Evolutionary conservation across 2,888 invertebrate species (phyloP).

Genomic region (Mongoloraphidia duomilia): DNA sequence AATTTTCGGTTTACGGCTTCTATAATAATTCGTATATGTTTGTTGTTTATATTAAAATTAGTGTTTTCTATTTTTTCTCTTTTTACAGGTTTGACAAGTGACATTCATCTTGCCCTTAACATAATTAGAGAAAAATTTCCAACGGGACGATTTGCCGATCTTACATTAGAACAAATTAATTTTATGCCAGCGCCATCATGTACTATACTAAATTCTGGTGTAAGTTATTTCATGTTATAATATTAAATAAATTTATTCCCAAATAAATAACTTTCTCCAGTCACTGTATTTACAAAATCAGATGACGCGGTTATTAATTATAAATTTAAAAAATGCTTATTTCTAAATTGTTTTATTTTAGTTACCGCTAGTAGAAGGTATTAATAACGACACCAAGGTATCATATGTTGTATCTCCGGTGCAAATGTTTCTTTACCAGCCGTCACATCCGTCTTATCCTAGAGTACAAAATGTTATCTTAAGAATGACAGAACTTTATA

Average conservation of each 20-base stretch:
- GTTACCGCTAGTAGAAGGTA: constrained; percentile 78
- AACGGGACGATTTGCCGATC: constrained; percentile 58
- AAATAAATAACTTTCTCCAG: too few relatives aligned
- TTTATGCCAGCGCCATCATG: constrained; percentile 26
- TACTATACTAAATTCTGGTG: constrained; percentile 17
- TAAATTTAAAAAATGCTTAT: background rate
- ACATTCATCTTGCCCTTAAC: constrained; percentile 68
- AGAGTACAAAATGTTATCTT: constrained; percentile 65
- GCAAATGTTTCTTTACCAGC: constrained; percentile 90
- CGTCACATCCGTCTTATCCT: constrained; percentile 85
- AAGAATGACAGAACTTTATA: constrained; percentile 73
- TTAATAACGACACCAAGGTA: constrained; percentile 84
- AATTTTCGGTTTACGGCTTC: too few relatives aligned
- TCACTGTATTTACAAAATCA: too few relatives aligned
- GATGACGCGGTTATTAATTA: too few relatives aligned
- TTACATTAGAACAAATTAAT: constrained; percentile 52
- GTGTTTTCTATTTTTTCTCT: constrained; percentile 4
- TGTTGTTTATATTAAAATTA: too few relatives aligned
- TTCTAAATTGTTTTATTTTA: constrained; percentile 28
- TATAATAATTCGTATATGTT: too few relatives aligned
- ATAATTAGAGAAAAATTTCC: constrained; percentile 81
- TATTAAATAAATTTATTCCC: too few relatives aligned
- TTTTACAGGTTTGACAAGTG: constrained; percentile 49
- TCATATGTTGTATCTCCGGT: constrained; percentile 75
- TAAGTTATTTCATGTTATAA: too few relatives aligned